Evolutionary conservation across 2,113 vertebrate species (phyloP), one percentile per base, ranked within the genome.

Genomic region (Atrichornis clamosus): DNA sequence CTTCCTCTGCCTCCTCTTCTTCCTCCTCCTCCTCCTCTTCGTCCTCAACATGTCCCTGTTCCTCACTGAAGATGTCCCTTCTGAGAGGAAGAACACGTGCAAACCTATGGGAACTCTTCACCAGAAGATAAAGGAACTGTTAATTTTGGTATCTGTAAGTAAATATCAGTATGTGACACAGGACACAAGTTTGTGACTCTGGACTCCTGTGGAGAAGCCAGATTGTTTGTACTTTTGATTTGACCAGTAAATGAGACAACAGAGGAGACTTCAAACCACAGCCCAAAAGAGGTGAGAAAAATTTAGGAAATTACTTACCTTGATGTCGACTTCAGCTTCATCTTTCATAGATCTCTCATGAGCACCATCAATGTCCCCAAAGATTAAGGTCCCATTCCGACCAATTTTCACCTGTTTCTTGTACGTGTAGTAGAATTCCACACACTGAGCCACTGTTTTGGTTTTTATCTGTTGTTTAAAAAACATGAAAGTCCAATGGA

Each of bases 341-440:
- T 99, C 99, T 94, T 98, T 99, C 52, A 97, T 93, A 1, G 98
- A 93, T 68, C 97, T 98, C 85, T 98, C 98, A 23, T 96, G 97
- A 6, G 96, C 76, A 13, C 84, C 94, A 78, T 99, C 99, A 46
- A 98, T 95, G 80, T 99, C 99, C 11, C 99, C 99, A 7, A 99
- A 99, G 49, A 98, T 96, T n/a, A 99, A 98, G 12, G 98, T 98
- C 64, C 99, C 99, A 6, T 98, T 99, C 82, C 99, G 99, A 90
- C 99, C 99, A 13, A 99, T 99, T 96, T 99, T 99, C 91, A 99
- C 99, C 60, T 99, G 99, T 84, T 99, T 99, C 97, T 99, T 99
- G 90, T 99, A 99, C 2, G 99, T 99, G 96, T 99, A 99, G 97
- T 99, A 99, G 96, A 99, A 99, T 97, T 99, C 99, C 88, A 99